Base-by-base conservation (phyloP, 1,140 invertebrate species). In the Lerema accius region DNA sequence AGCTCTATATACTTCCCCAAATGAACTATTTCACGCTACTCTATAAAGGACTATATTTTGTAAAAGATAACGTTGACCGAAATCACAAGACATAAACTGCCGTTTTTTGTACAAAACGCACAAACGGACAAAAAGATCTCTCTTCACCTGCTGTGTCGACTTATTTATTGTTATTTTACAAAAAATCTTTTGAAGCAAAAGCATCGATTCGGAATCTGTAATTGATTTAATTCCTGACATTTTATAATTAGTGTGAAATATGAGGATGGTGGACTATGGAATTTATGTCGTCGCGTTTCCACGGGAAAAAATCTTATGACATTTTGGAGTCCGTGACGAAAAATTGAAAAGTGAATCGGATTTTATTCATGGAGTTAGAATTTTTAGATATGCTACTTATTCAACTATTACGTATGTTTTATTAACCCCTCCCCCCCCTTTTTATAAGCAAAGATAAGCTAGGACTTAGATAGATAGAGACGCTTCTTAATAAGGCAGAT, bases 221-320 rank as follows among this genome's bases (percentile, higher is more conserved):
- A 83, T 86, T 78, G 83, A 86, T 89, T 86, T 80, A 82, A 82
- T 86, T 82, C 70, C 65, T 79, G 84, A 87, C 81, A 60, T 86
- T 67, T 77, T 74, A 83, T 86, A 86, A 89, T 89, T 84, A 84
- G 76, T 80, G 84, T 86, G 82, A 89, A 86, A 84, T 84, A 89
- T 89, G 68, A 74, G 64, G 76, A 63, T 75, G 46, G 61, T 65
- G n/a, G n/a, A n/a, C 74, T 68, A 72, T 62, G 46, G 59, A 45
- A 56, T 66, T 63, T 53, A 17, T 64, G 73, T 71, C 43, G 17
- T 35, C 5, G 5, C 2, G 35, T 45, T 59, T 46, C 19, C 5
- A 3, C 19, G 19, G 19, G 5, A 23, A 23, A 23, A 5, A n/a
- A n/a, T n/a, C n/a, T n/a, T n/a, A n/a, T n/a, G n/a, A n/a, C n/a